These are phyloP conservation scores for Lutjanus erythropterus DNA, from an alignment of 2,113 vertebrate species.

Conservation along the genomic window DNA sequence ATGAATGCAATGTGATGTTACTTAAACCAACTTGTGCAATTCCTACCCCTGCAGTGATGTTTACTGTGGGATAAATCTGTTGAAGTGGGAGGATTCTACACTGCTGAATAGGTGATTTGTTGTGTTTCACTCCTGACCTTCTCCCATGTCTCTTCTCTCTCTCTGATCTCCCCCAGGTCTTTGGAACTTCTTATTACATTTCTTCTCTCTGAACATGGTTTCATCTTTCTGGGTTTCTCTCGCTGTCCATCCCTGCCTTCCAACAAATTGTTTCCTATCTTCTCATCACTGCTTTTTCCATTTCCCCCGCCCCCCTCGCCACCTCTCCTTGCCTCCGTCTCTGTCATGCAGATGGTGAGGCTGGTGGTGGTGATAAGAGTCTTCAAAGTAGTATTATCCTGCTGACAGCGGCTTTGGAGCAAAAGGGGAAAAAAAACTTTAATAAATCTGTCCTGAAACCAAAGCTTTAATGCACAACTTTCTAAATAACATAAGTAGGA, in stretches of 20 bases:
- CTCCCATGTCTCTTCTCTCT: background rate
- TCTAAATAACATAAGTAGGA: background rate
- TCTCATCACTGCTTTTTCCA: constrained; percentile 4
- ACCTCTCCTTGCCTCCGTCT: background rate
- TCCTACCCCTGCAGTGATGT: background rate
- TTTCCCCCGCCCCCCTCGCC: background rate
- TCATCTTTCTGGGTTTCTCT: constrained; percentile 10
- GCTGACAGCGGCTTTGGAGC: background rate
- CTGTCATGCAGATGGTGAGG: constrained; percentile 20
- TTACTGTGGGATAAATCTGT: constrained; percentile 26
- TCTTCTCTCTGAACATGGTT: constrained; percentile 17
- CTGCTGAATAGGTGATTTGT: constrained; percentile 8
- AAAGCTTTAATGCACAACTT: constrained; percentile 4
- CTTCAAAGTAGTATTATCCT: constrained; percentile 23
- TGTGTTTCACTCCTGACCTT: constrained; percentile 12
- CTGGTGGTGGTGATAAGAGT: constrained; percentile 16
- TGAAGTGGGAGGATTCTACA: background rate
- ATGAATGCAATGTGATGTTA: background rate
- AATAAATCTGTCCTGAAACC: constrained; percentile 16
- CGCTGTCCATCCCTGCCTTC: constrained; percentile 1
- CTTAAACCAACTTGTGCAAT: background rate
- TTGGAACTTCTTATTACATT: constrained; percentile 35
- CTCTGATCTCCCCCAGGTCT: constrained; percentile 18
- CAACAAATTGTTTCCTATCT: constrained; percentile 38
- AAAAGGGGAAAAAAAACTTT: background rate